A percentile compares a stretch with the other conserved stretches of the same genome.
Conservation (phyloP, 2,797 vertebrate genomes). For the Xenopus petersii region DNA sequence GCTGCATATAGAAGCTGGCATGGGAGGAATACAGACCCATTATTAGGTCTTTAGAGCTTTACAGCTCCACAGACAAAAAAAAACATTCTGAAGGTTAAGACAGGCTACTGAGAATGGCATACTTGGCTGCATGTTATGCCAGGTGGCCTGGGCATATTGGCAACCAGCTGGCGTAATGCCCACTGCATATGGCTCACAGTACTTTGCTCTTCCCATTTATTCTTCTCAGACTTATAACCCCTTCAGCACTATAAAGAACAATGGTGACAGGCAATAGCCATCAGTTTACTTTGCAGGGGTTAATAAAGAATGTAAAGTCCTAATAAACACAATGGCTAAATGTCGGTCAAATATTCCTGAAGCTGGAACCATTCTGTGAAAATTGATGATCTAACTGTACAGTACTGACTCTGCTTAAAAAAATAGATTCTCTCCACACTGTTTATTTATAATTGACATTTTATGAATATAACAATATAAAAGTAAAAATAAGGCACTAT, state of each 20-base stretch:
- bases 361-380: too few species aligned
- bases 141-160: slow-evolving; percentile 91
- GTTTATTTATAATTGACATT: too few species aligned
- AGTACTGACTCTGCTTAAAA: too few species aligned
- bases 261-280: neutral
- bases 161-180: slow-evolving; percentile 84
- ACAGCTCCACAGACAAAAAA: slow-evolving; percentile 74
- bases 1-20: slow-evolving; percentile 74
- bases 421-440: too few species aligned
- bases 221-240: slow-evolving; percentile 66
- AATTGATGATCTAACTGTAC: too few species aligned
- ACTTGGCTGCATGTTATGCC: slow-evolving; percentile 81
- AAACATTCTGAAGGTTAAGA: slow-evolving; percentile 80
- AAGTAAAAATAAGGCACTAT: too few species aligned
- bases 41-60: slow-evolving; percentile 73
- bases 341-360: too few species aligned
- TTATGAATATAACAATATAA: too few species aligned
- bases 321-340: too few species aligned
- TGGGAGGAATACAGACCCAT: slow-evolving; percentile 64
- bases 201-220: slow-evolving; percentile 78
- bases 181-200: slow-evolving; percentile 86
- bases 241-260: neutral
- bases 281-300: neutral
- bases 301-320: slow-evolving; percentile 23
- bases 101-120: slow-evolving; percentile 78